These are phyloP conservation scores for Lymantria monacha DNA, from an alignment of 2,888 invertebrate species.

Conservation along the genomic window DNA sequence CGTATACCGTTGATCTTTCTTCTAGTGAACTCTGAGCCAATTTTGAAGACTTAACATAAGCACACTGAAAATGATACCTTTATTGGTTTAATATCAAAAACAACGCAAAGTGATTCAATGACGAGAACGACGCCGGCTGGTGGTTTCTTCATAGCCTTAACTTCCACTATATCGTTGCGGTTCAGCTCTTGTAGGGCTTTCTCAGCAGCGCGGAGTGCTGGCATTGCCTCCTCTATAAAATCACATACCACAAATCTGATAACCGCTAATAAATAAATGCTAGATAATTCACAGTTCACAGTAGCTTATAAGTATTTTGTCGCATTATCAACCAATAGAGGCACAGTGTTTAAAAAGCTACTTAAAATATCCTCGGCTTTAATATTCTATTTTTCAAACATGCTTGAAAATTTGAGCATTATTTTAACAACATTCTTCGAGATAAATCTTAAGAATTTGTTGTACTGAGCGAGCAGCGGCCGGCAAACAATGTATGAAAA, in stretches of 20 bases:
- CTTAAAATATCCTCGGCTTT: too few species aligned
- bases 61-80: conserved; percentile 75
- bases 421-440: too few species aligned
- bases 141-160: conserved; percentile 96
- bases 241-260: neutral
- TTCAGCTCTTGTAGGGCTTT: conserved; percentile 94
- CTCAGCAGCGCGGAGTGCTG: conserved; percentile 92
- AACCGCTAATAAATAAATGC: neutral
- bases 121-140: conserved; percentile 91
- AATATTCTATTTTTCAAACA: too few species aligned
- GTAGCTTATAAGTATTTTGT: neutral
- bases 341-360: too few species aligned
- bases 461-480: too few species aligned
- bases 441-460: too few species aligned
- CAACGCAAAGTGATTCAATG: conserved; percentile 92
- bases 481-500: too few species aligned
- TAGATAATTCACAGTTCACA: neutral
- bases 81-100: conserved; percentile 89
- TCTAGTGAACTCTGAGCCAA: too few species aligned
- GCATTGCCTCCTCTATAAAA: conserved; percentile 87
- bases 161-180: conserved; percentile 93
- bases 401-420: too few species aligned
- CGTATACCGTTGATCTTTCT: too few species aligned
- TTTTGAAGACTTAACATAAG: too few species aligned
- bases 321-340: too few species aligned